Evolutionary conservation across 1,140 invertebrate genomes (phyloP).

Genomic region (Andricus grossulariae): DNA sequence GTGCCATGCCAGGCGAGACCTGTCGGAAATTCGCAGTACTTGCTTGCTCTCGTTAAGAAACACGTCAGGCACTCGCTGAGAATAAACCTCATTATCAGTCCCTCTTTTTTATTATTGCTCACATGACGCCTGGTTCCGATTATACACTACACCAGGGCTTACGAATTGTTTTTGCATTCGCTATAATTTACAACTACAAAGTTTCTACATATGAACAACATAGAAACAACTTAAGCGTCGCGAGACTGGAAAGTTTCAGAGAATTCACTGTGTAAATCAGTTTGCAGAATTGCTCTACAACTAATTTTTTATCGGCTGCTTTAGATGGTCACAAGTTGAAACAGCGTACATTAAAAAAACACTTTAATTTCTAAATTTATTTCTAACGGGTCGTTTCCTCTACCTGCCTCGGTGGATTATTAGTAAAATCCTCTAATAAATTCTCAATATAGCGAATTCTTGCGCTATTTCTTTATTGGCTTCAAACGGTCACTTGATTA

Average conservation of each 20-base stretch:
- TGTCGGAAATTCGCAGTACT: background rate
- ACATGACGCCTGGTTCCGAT: too few species aligned
- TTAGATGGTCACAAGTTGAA: background rate
- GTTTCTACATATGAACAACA: too few species aligned
- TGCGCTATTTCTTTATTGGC: background rate
- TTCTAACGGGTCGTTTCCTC: background rate
- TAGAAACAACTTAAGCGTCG: too few species aligned
- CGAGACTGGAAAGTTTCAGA: background rate
- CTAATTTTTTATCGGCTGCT: background rate
- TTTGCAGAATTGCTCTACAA: background rate
- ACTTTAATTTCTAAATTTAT: background rate
- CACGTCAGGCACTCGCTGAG: background rate
- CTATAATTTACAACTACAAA: too few species aligned
- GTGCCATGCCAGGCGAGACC: background rate
- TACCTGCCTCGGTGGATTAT: background rate
- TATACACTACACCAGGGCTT: too few species aligned
- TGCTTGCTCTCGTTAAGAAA: background rate
- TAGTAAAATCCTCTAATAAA: constrained; percentile 11
- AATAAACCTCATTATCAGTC: background rate
- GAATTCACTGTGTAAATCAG: constrained; percentile 5
- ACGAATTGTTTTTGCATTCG: too few species aligned
- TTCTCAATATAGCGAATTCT: background rate
- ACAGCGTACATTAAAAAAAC: background rate
- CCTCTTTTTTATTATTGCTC: background rate
- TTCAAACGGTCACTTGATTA: background rate